Evolutionary conservation across 1,140 invertebrate genomes (phyloP).

Genomic region (Mesaphorura yosii): DNA sequence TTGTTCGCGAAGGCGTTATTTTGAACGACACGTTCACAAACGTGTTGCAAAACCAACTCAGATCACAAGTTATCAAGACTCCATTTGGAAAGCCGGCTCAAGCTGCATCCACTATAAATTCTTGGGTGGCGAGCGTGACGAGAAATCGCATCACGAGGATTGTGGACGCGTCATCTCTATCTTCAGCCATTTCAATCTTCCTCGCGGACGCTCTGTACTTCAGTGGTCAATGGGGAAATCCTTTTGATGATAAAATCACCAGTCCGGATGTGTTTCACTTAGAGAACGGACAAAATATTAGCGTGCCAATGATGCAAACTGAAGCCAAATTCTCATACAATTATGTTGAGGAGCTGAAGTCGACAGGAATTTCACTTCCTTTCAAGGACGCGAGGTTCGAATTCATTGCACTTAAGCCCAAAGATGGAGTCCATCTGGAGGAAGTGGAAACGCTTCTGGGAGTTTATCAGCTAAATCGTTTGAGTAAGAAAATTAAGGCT

Average conservation of each 20-base stretch:
- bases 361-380: constrained; percentile 18
- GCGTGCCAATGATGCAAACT: constrained; percentile 17
- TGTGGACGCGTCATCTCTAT: background rate
- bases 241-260: constrained; percentile 5
- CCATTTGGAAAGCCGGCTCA: background rate
- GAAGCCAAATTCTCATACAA: constrained; percentile 14
- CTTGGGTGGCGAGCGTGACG: constrained; percentile 13
- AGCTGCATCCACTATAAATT: constrained; percentile 10
- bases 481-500: constrained; percentile 11
- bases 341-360: constrained; percentile 11
- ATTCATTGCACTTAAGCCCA: constrained; percentile 19
- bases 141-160: constrained; percentile 5
- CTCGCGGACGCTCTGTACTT: constrained; percentile 19
- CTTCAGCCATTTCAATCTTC: background rate
- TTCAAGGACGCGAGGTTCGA: constrained; percentile 18
- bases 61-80: background rate
- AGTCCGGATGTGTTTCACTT: background rate
- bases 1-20: background rate
- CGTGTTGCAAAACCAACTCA: background rate
- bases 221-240: constrained; percentile 13
- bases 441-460: constrained; percentile 11
- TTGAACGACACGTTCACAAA: constrained; percentile 6
- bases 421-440: background rate
- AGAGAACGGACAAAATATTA: background rate
- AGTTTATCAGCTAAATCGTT: constrained; percentile 1